Evolutionary conservation across 2,888 invertebrate genomes (phyloP).

Genomic region (Leptopilina drosophilae): DNA sequence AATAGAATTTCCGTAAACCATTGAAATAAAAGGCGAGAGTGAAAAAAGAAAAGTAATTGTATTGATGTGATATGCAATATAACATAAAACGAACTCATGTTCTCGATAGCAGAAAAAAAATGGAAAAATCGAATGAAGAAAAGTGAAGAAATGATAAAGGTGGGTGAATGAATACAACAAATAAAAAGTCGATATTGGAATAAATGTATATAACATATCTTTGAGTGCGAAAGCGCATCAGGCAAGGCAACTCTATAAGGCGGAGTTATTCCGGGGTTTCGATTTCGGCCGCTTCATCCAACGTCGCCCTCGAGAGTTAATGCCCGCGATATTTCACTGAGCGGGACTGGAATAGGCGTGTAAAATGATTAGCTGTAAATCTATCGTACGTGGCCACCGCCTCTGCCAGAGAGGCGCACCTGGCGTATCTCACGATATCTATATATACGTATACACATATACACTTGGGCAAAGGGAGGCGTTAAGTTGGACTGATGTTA

Average conservation of each 20-base stretch:
- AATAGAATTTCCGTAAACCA: too few relatives aligned
- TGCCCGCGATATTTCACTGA: slow-evolving; percentile 66
- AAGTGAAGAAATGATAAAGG: background rate
- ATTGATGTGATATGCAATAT: too few relatives aligned
- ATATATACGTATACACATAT: slow-evolving; percentile 47
- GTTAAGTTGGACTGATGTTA: slow-evolving; percentile 29
- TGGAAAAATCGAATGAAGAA: background rate
- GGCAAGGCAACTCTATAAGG: slow-evolving; percentile 47
- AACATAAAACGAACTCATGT: too few relatives aligned
- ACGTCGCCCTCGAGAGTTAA: slow-evolving; percentile 55
- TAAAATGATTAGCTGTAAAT: slow-evolving; percentile 77
- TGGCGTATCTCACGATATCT: slow-evolving; percentile 70
- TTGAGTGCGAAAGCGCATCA: slow-evolving; percentile 50
- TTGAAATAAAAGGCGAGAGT: too few relatives aligned
- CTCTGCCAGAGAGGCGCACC: slow-evolving; percentile 65
- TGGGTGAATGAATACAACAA: background rate
- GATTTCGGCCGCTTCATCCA: slow-evolving; percentile 48
- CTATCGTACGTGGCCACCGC: slow-evolving; percentile 68
- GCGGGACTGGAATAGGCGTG: slow-evolving; percentile 69
- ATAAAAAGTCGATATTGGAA: slow-evolving; percentile 40
- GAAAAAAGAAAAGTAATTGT: too few relatives aligned
- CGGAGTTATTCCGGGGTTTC: slow-evolving; percentile 45
- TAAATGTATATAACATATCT: slow-evolving; percentile 45
- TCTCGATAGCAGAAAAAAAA: background rate
- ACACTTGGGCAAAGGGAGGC: slow-evolving; percentile 20